Evolutionary conservation across 2,888 invertebrate species (phyloP).

Genomic region (Mongoloraphidia duomilia): DNA sequence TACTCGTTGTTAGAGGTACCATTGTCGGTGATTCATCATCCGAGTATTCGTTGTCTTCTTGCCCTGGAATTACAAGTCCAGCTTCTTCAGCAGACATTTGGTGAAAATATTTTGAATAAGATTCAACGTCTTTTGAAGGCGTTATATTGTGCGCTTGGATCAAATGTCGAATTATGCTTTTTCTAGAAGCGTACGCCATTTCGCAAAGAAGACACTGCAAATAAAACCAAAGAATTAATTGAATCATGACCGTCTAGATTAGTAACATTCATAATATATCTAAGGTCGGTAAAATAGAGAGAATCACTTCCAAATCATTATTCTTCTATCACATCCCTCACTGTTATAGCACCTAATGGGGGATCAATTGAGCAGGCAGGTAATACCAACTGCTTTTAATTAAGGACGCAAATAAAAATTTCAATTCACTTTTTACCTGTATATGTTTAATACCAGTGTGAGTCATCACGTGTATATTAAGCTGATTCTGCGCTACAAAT

Average conservation of each 20-base stretch:
- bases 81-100: constrained; percentile 16
- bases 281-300: too few species aligned
- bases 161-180: constrained; percentile 34
- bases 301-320: too few species aligned
- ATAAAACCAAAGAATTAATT: background rate
- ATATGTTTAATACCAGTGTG: constrained; percentile 33
- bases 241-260: background rate
- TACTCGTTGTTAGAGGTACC: background rate
- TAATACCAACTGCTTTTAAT: too few species aligned
- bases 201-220: constrained; percentile 37
- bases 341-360: too few species aligned
- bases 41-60: background rate
- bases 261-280: too few species aligned
- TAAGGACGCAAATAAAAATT: too few species aligned
- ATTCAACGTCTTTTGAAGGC: constrained; percentile 4
- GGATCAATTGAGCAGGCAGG: too few species aligned
- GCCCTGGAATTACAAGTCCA: constrained; percentile 15
- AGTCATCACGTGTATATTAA: constrained; percentile 35
- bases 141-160: constrained; percentile 28
- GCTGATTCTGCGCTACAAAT: constrained; percentile 26
- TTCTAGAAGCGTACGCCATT: constrained; percentile 33
- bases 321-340: too few species aligned
- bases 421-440: constrained; percentile 19
- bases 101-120: constrained; percentile 7
- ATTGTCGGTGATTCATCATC: constrained; percentile 1